phyloP scores from a whole-genome alignment of 2,797 vertebrate genomes.

The Anguilla obscura region DNA sequence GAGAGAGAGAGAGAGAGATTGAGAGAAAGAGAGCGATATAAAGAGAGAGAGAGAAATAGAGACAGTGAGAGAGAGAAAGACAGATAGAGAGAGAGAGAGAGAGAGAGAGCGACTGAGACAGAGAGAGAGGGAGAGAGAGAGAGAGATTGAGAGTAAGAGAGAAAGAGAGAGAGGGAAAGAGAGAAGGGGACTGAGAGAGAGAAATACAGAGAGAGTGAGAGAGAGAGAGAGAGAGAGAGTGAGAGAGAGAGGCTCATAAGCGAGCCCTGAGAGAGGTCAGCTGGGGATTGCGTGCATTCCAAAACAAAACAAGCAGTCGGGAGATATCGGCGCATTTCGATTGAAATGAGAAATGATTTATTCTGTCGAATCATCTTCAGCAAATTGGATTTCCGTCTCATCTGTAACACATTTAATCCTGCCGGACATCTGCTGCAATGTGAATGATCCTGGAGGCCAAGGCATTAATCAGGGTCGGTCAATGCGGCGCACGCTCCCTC shows the following conservation, averaged over 20 bases:
- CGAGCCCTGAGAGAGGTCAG: background rate
- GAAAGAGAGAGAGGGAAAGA: no score
- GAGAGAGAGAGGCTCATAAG: background rate
- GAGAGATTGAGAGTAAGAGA: background rate
- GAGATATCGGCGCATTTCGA: background rate
- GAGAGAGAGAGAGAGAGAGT: background rate
- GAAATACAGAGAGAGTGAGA: no score
- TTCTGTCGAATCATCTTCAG: background rate
- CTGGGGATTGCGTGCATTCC: background rate
- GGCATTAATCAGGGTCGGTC: background rate
- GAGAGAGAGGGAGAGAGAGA: background rate
- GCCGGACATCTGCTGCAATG: background rate
- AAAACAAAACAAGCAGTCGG: background rate
- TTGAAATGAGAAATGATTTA: background rate
- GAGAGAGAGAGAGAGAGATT: no score
- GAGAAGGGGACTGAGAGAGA: background rate
- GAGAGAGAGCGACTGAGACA: no score
- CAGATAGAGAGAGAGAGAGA: background rate
- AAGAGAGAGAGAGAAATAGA: background rate
- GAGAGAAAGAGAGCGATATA: no score
- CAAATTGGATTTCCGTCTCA: conserved; percentile 4
- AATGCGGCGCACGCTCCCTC: background rate
- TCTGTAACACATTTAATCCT: background rate
- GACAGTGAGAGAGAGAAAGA: no score
- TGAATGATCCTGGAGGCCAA: background rate